phyloP scores from a whole-genome alignment of 2,113 vertebrate species.

The Carettochelys insculpta region DNA sequence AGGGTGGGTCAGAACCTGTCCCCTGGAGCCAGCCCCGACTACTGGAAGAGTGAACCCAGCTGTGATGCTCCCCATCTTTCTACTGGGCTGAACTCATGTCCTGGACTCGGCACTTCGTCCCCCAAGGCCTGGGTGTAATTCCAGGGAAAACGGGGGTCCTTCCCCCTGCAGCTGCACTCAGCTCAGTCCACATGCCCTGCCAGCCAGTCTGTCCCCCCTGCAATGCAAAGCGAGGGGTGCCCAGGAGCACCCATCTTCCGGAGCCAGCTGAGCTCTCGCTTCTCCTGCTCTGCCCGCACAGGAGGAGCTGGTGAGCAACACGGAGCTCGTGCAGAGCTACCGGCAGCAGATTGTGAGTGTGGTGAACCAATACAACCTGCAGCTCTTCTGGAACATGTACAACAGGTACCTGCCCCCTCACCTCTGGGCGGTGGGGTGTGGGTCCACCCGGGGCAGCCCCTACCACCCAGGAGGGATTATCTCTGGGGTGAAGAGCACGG shows the following conservation, averaged over 20 bases:
- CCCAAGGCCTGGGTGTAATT: not conserved
- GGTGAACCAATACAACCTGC: conserved; percentile 96
- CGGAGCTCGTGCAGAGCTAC: conserved; percentile 95
- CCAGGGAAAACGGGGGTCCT: not conserved
- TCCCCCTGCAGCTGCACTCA: not conserved
- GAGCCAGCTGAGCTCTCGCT: not conserved
- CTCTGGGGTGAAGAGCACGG: not conserved
- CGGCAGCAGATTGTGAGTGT: conserved; percentile 92
- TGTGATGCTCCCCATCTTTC: not conserved
- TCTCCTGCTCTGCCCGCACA: conserved; percentile 39
- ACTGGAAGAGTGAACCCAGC: not conserved
- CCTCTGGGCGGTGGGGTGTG: too few relatives aligned
- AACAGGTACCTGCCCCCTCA: conserved; percentile 84
- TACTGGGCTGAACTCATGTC: not conserved
- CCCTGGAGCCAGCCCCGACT: not conserved
- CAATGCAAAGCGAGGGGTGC: too few relatives aligned
- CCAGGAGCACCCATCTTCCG: rapidly evolving
- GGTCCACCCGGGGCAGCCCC: not conserved
- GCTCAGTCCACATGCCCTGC: not conserved
- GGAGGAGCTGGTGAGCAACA: conserved; percentile 96
- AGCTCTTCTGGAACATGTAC: conserved; percentile 99
- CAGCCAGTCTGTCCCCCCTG: rapidly evolving
- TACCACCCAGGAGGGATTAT: not conserved
- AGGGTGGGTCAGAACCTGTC: not conserved
- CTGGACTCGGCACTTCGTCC: not conserved